Conservation (phyloP, 2,888 invertebrate species). For the Ommatoiulus sabulosus region DNA sequence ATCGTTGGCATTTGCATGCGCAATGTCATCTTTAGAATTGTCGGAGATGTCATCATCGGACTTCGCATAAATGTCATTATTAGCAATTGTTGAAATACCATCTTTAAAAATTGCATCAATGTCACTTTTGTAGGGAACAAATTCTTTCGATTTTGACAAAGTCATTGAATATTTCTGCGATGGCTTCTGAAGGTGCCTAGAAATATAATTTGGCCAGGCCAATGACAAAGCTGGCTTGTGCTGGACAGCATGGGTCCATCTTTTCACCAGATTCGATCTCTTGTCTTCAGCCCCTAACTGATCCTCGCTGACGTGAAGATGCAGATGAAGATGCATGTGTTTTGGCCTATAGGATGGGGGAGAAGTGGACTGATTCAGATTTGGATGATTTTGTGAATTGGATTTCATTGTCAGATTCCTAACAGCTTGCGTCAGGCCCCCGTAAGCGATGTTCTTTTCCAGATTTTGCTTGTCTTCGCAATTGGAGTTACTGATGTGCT, state of each 20-base stretch:
- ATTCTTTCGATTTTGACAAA: background rate
- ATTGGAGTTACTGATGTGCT: too few species aligned
- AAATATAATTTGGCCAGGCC: background rate
- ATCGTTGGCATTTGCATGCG: too few species aligned
- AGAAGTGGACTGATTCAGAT: background rate
- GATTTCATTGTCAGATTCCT: background rate
- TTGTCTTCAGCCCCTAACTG: background rate
- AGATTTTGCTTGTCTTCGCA: background rate
- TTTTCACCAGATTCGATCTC: background rate
- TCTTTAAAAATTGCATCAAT: background rate
- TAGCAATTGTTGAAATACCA: background rate
- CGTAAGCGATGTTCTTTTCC: background rate
- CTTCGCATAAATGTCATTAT: background rate
- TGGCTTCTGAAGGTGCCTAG: background rate
- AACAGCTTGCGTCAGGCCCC: background rate
- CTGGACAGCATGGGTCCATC: background rate
- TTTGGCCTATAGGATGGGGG: background rate
- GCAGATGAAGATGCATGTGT: slow-evolving; percentile 8
- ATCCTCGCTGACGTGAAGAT: background rate
- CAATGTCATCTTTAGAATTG: background rate
- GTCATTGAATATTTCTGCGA: background rate
- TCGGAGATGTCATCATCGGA: background rate
- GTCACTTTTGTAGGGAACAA: background rate
- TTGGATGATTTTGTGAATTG: background rate
- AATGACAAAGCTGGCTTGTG: background rate